phyloP scores from a whole-genome alignment of 2,113 vertebrate species.

The Caranx melampygus region DNA sequence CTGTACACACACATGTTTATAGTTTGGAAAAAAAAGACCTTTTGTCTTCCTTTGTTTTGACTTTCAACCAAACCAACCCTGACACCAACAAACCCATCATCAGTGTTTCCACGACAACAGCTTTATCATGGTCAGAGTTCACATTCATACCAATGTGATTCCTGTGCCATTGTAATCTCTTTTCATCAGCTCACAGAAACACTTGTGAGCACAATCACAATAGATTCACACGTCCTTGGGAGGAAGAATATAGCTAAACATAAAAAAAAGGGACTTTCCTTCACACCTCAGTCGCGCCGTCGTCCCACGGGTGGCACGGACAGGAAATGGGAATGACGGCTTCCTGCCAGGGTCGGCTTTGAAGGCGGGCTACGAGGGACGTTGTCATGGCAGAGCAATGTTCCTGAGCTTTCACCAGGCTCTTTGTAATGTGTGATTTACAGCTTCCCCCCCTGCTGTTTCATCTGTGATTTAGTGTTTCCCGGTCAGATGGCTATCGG shows the following conservation, averaged over 20 bases:
- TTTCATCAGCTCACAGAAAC: conserved; percentile 67
- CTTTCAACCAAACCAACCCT: conserved; percentile 64
- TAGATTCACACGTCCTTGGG: conserved; percentile 72
- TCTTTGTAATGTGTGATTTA: conserved; percentile 82
- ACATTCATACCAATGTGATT: conserved; percentile 71
- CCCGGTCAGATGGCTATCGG: conserved; percentile 75
- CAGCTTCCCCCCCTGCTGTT: conserved; percentile 64
- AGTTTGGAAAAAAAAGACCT: conserved; percentile 36
- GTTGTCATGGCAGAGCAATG: conserved; percentile 59
- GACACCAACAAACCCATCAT: conserved; percentile 79
- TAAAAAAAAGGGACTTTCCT: conserved; percentile 62
- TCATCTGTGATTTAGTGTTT: conserved; percentile 82
- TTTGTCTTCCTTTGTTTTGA: conserved; percentile 68
- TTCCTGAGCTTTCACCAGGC: conserved; percentile 76
- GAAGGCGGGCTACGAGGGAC: conserved; percentile 69
- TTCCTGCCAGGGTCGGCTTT: conserved; percentile 79
- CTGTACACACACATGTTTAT: conserved; percentile 24
- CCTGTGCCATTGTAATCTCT: conserved; percentile 63
- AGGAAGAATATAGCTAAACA: conserved; percentile 64
- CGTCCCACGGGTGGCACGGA: conserved; percentile 61
- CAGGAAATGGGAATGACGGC: conserved; percentile 82
- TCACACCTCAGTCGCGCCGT: conserved; percentile 61
- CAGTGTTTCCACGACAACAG: conserved; percentile 75
- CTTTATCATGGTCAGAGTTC: conserved; percentile 68
- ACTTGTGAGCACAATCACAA: conserved; percentile 49